phyloP scores from a whole-genome alignment of 2,888 invertebrate species.

The Folsomia candida region DNA sequence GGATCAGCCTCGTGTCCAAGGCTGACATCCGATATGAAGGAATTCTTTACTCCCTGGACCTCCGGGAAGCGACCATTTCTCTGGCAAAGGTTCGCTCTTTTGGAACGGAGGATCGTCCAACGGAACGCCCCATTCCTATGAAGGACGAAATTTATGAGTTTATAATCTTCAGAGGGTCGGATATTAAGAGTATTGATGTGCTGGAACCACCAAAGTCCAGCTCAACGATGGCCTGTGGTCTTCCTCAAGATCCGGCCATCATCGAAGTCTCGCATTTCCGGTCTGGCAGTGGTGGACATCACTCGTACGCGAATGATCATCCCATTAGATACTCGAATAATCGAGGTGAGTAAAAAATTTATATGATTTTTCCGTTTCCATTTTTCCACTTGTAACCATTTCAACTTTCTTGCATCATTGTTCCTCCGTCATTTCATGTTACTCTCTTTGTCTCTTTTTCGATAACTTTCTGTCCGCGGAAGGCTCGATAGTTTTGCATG shows the following conservation, averaged over 20 bases:
- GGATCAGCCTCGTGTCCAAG: constrained; percentile 99
- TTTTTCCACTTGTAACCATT: not conserved
- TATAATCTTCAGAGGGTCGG: constrained; percentile 94
- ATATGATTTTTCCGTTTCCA: not conserved
- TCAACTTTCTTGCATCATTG: not conserved
- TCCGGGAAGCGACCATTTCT: constrained; percentile 98
- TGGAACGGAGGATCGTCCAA: constrained; percentile 97
- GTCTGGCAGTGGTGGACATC: not conserved
- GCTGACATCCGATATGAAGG: constrained; percentile 99
- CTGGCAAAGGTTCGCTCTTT: constrained; percentile 97
- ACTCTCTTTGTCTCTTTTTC: not conserved
- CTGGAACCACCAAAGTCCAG: constrained; percentile 77
- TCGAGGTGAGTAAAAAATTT: not conserved
- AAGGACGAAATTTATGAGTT: constrained; percentile 98
- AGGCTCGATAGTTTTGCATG: no score
- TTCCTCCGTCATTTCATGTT: not conserved
- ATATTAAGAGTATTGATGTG: constrained; percentile 98
- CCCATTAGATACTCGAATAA: not conserved
- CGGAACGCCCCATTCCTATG: constrained; percentile 90
- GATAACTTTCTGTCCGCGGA: no score
- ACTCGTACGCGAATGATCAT: not conserved
- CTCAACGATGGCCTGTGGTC: constrained; percentile 55
- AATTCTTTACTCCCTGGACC: constrained; percentile 97
- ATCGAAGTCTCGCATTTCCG: constrained; percentile 64
- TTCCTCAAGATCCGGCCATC: constrained; percentile 97